A percentile compares a stretch with the other conserved stretches of the same genome.
Conservation (phyloP, 1,140 invertebrate species). For the Eueides isabella region DNA sequence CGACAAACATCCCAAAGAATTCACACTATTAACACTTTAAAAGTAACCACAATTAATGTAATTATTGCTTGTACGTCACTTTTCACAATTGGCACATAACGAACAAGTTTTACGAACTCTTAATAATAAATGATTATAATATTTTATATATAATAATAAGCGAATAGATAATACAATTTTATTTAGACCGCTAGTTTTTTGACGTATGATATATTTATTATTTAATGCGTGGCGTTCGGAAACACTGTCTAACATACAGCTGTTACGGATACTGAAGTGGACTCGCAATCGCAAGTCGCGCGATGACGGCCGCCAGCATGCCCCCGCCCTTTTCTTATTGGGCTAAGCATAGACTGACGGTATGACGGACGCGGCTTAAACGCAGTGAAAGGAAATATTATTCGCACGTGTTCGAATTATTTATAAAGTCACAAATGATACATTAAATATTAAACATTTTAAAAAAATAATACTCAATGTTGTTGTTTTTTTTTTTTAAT, state of each 20-base stretch:
- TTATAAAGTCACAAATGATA: constrained; percentile 18
- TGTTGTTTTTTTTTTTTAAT: neutral
- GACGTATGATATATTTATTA: constrained; percentile 42
- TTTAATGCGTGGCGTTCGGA: constrained; percentile 48
- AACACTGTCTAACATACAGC: constrained; percentile 53
- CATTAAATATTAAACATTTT: neutral
- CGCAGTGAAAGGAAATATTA: constrained; percentile 35
- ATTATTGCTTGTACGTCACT: neutral
- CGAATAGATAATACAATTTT: constrained; percentile 2
- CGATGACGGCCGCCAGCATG: constrained; percentile 33
- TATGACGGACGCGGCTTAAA: constrained; percentile 18
- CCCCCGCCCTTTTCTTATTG: constrained; percentile 47
- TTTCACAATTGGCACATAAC: neutral
- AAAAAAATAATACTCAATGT: too few species aligned
- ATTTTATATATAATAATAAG: neutral
- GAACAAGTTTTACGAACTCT: neutral
- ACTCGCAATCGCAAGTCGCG: constrained; percentile 24
- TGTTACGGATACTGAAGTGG: constrained; percentile 49
- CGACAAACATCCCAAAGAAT: neutral
- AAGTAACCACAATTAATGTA: constrained; percentile 6
- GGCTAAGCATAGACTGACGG: constrained; percentile 19
- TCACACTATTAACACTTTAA: neutral
- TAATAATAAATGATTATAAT: neutral
- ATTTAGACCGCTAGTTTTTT: constrained; percentile 24
- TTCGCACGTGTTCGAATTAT: constrained; percentile 28